A percentile compares a stretch with the other conserved stretches of the same genome.
Evolutionary conservation across 2,113 vertebrate genomes (phyloP).

Genomic region (Engraulis encrasicolus): DNA sequence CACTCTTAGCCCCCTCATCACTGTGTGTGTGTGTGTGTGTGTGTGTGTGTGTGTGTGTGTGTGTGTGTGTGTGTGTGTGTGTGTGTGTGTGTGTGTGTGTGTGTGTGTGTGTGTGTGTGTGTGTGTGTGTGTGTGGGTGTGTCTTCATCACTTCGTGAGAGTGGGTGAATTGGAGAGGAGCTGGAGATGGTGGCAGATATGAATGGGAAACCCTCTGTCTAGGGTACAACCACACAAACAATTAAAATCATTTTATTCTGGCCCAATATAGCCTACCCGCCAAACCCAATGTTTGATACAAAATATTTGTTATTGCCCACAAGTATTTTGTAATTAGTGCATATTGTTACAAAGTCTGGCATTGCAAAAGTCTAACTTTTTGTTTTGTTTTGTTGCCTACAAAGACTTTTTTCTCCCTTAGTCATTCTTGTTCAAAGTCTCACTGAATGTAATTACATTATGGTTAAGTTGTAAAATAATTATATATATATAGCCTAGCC

Average conservation of each 20-base stretch:
- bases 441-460: not conserved
- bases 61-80: too few species aligned
- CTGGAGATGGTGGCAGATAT: conserved; percentile 13
- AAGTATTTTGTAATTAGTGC: not conserved
- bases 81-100: too few species aligned
- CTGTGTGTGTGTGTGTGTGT: not conserved
- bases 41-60: too few species aligned
- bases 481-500: too few species aligned
- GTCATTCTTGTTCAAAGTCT: not conserved
- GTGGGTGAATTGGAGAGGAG: not conserved
- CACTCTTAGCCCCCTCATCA: too few species aligned
- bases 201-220: not conserved
- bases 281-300: not conserved
- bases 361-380: not conserved
- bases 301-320: conserved; percentile 7
- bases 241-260: not conserved
- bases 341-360: not conserved
- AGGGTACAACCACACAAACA: not conserved
- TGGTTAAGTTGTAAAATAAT: not conserved
- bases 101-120: too few species aligned
- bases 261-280: not conserved
- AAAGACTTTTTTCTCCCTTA: not conserved
- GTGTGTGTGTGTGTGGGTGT: too few species aligned
- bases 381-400: not conserved
- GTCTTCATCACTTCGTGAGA: not conserved